These are phyloP conservation scores for Aurelia aurita complex sp. Pacific DNA, from an alignment of 30 jellyfish, hydroid and myxozoan genomes.

Conservation along the genomic window DNA sequence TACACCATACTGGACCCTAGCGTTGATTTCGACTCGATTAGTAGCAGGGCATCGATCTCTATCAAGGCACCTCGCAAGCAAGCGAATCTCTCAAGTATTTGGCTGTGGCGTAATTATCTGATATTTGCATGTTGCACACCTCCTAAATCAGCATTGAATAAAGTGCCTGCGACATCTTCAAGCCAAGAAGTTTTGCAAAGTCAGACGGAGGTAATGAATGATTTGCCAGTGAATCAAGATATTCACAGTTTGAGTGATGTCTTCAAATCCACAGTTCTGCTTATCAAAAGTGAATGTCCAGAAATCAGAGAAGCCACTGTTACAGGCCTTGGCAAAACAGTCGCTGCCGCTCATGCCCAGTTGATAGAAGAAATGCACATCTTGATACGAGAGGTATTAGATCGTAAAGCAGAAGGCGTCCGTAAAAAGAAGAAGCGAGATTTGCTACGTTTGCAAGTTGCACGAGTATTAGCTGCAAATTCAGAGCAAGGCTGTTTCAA, in stretches of 20 bases:
- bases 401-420: conserved; percentile 96
- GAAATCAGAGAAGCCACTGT: conserved; percentile 99
- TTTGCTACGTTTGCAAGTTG: conserved; percentile 89
- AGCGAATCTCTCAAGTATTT: conserved; percentile 82
- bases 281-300: conserved; percentile 89
- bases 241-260: conserved; percentile 84
- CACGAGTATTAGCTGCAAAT: conserved; percentile 94
- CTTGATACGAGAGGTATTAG: conserved; percentile 93
- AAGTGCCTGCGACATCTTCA: conserved; percentile 24
- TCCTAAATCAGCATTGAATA: conserved; percentile 73
- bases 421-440: conserved; percentile 93
- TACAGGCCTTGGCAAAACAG: conserved; percentile 96
- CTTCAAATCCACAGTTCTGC: conserved; percentile 80
- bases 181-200: conserved; percentile 53
- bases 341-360: conserved; percentile 94
- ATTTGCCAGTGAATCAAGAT: conserved; percentile 66
- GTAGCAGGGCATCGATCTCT: conserved; percentile 95
- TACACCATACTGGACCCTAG: conserved; percentile 90
- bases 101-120: conserved; percentile 96
- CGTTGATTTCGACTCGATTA: conserved; percentile 95
- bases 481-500: conserved; percentile 97
- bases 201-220: conserved; percentile 75
- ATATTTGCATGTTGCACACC: conserved; percentile 96
- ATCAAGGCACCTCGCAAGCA: conserved; percentile 94
- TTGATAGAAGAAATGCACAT: conserved; percentile 91